Percentiles rank a stretch among this genome's conserved stretches.
phyloP scores from a whole-genome alignment of 2,888 invertebrate species.

The Pelosia muscerda region DNA sequence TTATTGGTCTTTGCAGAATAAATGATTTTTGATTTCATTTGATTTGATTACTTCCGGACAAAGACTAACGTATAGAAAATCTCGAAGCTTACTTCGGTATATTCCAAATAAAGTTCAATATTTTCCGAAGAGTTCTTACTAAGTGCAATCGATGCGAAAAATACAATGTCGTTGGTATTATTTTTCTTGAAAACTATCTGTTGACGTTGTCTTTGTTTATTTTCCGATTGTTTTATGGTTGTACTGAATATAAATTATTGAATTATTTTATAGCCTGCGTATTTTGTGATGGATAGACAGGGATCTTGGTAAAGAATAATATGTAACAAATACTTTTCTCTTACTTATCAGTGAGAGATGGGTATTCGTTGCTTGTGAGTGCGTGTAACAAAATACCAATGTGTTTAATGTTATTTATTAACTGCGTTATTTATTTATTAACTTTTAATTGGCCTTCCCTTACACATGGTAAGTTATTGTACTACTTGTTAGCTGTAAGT shows the following conservation, averaged over 20 bases:
- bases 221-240: conserved; percentile 22
- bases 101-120: background rate
- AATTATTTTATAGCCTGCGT: background rate
- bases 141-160: conserved; percentile 44
- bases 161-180: conserved; percentile 26
- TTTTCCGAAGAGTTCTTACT: conserved; percentile 17
- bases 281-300: conserved; percentile 6
- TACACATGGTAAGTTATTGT: too few relatives aligned
- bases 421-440: background rate
- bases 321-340: too few relatives aligned
- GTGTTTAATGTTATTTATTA: too few relatives aligned
- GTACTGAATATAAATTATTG: conserved; percentile 10
- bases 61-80: background rate
- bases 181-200: conserved; percentile 21
- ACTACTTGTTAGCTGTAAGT: too few relatives aligned
- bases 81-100: background rate
- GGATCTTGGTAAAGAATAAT: background rate
- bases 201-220: background rate
- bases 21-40: too few relatives aligned
- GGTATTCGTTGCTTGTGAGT: too few relatives aligned
- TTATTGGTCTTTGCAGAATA: too few relatives aligned
- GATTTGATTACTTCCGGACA: background rate
- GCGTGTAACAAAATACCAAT: too few relatives aligned
- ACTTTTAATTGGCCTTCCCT: too few relatives aligned
- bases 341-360: too few relatives aligned